A percentile compares a stretch with the other conserved stretches of the same genome.
Conservation (phyloP, 2,888 invertebrate species). For the Eugnorisma glareosa region DNA sequence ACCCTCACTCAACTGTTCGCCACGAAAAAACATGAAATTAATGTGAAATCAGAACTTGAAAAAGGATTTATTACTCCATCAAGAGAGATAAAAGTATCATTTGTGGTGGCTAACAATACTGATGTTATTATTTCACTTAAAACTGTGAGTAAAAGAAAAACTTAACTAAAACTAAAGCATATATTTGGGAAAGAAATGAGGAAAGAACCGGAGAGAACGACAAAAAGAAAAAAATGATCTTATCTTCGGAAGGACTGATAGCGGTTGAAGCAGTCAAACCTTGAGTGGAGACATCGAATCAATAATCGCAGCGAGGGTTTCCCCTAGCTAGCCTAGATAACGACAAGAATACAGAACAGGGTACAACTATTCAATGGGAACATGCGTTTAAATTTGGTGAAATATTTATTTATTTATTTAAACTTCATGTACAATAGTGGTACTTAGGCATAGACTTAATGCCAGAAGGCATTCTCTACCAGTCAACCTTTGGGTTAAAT, state of each 20-base stretch:
- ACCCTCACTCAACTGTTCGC: constrained; percentile 39
- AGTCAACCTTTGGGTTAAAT: no score
- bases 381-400: neutral
- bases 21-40: constrained; percentile 48
- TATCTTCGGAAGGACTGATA: constrained; percentile 33
- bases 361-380: neutral
- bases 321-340: neutral
- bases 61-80: constrained; percentile 47
- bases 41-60: constrained; percentile 40
- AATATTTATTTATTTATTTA: neutral
- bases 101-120: constrained; percentile 51
- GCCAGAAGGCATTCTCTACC: no score
- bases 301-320: neutral
- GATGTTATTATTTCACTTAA: constrained; percentile 43
- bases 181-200: neutral
- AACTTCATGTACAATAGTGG: no score
- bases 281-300: constrained; percentile 5
- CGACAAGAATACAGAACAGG: neutral
- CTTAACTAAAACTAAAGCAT: neutral
- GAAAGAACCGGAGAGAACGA: neutral
- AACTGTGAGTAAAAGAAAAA: constrained; percentile 32
- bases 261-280: neutral
- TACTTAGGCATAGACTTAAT: no score
- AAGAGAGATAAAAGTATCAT: constrained; percentile 48
- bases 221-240: no score